Conservation (phyloP, 1,140 invertebrate species). For the Pseudoatta argentina region DNA sequence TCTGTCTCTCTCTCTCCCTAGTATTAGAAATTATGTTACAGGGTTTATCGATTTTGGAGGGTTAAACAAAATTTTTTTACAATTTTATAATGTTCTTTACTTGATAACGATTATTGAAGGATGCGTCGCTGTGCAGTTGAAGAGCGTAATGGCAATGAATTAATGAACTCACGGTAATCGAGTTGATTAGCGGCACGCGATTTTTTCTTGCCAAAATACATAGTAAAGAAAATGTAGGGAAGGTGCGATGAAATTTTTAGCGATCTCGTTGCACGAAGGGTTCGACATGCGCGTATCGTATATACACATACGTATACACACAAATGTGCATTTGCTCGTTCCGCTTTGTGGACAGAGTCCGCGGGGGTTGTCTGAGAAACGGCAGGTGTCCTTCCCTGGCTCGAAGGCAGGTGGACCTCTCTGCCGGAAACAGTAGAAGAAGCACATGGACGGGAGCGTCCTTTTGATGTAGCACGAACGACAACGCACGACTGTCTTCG, state of each 20-base stretch:
- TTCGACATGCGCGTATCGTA: slow-evolving; percentile 16
- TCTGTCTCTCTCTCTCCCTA: too few species aligned
- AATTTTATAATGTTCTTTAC: not conserved
- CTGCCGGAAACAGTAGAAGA: slow-evolving; percentile 52
- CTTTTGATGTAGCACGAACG: slow-evolving; percentile 46
- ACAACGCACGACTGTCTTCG: slow-evolving; percentile 14
- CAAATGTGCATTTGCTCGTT: slow-evolving; percentile 17
- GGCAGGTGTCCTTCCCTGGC: slow-evolving; percentile 59
- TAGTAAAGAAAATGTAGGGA: slow-evolving; percentile 29
- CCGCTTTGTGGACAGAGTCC: slow-evolving; percentile 27
- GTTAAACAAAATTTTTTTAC: not conserved
- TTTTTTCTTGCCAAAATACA: slow-evolving; percentile 24
- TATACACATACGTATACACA: not conserved
- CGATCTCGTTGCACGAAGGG: slow-evolving; percentile 35
- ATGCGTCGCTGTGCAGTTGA: not conserved
- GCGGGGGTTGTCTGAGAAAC: slow-evolving; percentile 63
- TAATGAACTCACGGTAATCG: slow-evolving; percentile 14
- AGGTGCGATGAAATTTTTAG: slow-evolving; percentile 62
- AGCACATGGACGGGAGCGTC: slow-evolving; percentile 16
- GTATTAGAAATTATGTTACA: too few species aligned
- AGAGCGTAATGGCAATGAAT: slow-evolving; percentile 24
- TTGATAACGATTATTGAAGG: not conserved
- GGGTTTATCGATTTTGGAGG: too few species aligned
- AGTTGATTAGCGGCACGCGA: slow-evolving; percentile 49
- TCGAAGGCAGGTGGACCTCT: slow-evolving; percentile 56